Percentiles rank a stretch among this genome's conserved stretches.
Conservation (phyloP, 2,113 vertebrate species). For the Takifugu flavidus region DNA sequence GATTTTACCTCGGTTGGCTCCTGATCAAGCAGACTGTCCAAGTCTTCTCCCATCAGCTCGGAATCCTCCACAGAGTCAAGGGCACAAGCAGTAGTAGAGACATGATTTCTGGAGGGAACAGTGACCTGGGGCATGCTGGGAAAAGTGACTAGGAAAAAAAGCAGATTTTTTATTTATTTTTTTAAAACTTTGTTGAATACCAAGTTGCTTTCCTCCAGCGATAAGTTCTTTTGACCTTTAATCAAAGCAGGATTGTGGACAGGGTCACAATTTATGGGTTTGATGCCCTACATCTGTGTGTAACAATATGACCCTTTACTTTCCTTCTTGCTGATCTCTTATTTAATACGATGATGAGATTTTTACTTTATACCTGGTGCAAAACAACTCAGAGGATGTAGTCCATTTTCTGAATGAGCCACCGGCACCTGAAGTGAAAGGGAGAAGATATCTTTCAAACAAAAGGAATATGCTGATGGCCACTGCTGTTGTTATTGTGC, state of each 20-base stretch:
- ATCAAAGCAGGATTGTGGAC: no score
- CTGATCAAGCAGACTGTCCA: conserved; percentile 86
- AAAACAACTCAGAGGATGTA: conserved; percentile 75
- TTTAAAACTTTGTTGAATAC: conserved; percentile 13
- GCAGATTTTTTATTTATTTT: neutral
- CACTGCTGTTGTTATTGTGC: neutral
- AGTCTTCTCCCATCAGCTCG: conserved; percentile 87
- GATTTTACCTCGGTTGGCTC: conserved; percentile 72
- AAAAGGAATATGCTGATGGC: neutral
- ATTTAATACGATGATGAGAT: no score
- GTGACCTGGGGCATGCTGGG: conserved; percentile 57
- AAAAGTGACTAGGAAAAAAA: conserved; percentile 35
- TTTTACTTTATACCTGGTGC: conserved; percentile 76
- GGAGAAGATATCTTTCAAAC: neutral
- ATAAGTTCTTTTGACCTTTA: neutral
- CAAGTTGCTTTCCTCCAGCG: neutral
- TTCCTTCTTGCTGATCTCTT: no score
- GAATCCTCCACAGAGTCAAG: conserved; percentile 78
- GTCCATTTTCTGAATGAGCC: conserved; percentile 64
- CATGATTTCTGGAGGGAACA: conserved; percentile 36
- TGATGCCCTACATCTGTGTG: no score
- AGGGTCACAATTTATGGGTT: no score
- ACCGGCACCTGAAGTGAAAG: conserved; percentile 22
- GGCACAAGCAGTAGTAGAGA: conserved; percentile 3
- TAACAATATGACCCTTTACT: no score